Percentiles rank a stretch among this genome's conserved stretches.
Conservation (phyloP, 2,797 vertebrate species). For the Alcedo atthis region DNA sequence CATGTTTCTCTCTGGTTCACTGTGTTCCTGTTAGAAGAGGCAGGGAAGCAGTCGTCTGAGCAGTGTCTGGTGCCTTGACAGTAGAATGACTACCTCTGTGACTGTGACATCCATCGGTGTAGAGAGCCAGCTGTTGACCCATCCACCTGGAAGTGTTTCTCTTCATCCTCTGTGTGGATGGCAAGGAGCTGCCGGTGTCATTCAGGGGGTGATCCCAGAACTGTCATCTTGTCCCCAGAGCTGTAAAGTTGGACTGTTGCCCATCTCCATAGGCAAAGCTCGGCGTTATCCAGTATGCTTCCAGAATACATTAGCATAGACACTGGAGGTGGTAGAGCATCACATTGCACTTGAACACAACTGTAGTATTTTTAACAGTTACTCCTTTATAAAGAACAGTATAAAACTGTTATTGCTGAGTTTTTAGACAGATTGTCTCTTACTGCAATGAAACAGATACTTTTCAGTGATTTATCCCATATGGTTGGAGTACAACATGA, state of each 20-base stretch:
- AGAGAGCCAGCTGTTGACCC: neutral
- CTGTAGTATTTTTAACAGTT: neutral
- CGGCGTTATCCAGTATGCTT: neutral
- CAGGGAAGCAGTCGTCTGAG: neutral
- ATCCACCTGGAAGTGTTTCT: neutral
- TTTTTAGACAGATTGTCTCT: neutral
- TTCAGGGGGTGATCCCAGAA: neutral
- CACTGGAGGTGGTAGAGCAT: neutral
- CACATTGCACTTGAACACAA: neutral
- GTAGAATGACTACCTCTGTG: neutral
- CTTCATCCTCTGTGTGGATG: too few relatives aligned
- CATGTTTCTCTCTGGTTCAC: neutral
- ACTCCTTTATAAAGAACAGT: neutral
- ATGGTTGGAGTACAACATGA: neutral
- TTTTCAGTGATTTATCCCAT: neutral
- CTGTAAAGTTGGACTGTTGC: neutral
- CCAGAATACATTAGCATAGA: neutral
- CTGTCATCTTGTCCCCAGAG: neutral
- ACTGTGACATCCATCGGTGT: accelerated
- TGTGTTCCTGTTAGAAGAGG: neutral
- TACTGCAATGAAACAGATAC: neutral
- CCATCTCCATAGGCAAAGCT: neutral
- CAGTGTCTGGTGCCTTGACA: neutral
- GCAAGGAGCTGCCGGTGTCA: neutral
- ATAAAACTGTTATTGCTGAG: neutral